Evolutionary conservation across 2,888 invertebrate genomes (phyloP), one percentile per base, ranked within the genome.

Genomic region (Macroteleia sp.): DNA sequence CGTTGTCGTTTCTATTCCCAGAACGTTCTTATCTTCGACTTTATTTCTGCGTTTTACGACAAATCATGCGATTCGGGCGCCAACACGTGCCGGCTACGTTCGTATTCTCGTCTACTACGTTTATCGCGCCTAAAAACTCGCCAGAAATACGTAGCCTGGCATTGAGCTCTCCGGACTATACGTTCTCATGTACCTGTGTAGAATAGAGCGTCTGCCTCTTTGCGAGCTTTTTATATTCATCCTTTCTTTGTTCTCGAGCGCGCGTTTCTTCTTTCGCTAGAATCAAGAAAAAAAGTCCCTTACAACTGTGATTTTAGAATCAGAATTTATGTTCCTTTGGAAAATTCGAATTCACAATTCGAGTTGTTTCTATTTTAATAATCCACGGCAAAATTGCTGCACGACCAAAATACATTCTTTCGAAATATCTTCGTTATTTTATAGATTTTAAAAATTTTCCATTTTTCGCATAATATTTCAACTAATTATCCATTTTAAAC

Each of bases 131-230:
- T 39, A 39, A 59, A 39, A 52, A 16, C 3, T 34, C 66, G 8
- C 9, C 66, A 59, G 44, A 62, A 77, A 67, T 59, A 61, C 54
- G 16, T 28, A 9, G 41, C 69, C 78, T 48, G 78, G 74, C 78
- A 70, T 78, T 70, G 74, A 78, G 61, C 74, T 78, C 78, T 66
- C 74, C 70, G 32, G 17, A 14, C 32, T n/a, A 16, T 17, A 30
- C 57, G 50, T 46, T 44, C 48, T 16, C 8, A n/a, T 48, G 9
- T 36, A 34, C 54, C 52, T 52, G 52, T 32, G 42, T 52, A 14
- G 19, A 44, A 19, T 12, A 25, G n/a, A n/a, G 25, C 30, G 66
- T 30, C 62, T 50, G 32, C 50, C 14, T 34, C 66, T 34, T 12
- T 14, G 46, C 46, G 9, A 46, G 20, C n/a, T 28, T 41, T 57